Conservation (phyloP, 2,113 vertebrate genomes). For the Ceyx margarethae region DNA sequence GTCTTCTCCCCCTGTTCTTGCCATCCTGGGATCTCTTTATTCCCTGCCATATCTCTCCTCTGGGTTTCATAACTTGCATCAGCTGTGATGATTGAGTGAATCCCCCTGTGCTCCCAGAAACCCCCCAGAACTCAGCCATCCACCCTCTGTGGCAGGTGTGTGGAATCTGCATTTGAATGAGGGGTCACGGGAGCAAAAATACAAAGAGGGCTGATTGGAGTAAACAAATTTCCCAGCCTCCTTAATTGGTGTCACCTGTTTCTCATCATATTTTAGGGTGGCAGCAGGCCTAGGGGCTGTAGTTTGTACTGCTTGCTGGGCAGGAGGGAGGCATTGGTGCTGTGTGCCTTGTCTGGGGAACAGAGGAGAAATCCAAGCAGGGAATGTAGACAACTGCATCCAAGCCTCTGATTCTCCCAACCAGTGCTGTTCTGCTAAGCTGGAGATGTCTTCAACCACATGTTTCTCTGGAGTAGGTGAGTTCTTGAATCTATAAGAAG, state of each 20-base stretch:
- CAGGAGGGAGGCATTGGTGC: rapidly evolving
- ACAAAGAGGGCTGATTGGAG: neutral
- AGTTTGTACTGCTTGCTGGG: rapidly evolving
- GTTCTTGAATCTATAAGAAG: rapidly evolving
- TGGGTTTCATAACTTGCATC: neutral
- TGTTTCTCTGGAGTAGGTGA: neutral
- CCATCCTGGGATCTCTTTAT: neutral
- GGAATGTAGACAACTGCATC: rapidly evolving
- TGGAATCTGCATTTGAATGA: neutral
- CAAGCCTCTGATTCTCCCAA: rapidly evolving
- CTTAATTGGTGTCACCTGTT: neutral
- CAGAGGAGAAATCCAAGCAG: rapidly evolving
- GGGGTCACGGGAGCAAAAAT: neutral
- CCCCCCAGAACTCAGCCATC: neutral
- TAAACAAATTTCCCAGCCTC: neutral
- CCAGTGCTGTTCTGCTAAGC: neutral
- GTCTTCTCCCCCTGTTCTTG: neutral
- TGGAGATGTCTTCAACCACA: rapidly evolving
- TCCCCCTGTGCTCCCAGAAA: neutral
- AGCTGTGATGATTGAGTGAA: neutral
- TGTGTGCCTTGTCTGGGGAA: rapidly evolving
- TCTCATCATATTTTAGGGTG: neutral
- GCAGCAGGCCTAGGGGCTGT: rapidly evolving
- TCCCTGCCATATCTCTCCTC: neutral
- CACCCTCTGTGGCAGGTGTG: neutral